Evolutionary conservation across 35 echinoderm and acorn worm genomes (phyloP).

Genomic region (Hemicentrotus pulcherrimus): DNA sequence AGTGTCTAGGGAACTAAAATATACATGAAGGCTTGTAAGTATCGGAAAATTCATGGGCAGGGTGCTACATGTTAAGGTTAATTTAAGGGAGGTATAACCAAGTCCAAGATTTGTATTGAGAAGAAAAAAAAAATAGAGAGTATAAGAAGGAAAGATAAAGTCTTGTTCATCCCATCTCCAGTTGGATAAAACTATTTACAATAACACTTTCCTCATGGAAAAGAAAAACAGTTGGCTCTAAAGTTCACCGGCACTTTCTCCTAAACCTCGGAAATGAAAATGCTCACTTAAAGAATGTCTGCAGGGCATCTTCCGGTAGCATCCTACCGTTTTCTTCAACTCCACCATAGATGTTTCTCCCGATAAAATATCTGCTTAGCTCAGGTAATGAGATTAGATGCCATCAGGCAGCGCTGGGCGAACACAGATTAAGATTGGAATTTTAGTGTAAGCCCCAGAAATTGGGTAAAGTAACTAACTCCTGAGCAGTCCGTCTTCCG

Average conservation of each 20-base stretch:
- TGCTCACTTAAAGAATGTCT: not conserved
- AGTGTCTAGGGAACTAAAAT: too few species aligned
- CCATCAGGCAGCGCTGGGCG: not conserved
- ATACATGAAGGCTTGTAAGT: too few species aligned
- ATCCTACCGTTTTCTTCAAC: not conserved
- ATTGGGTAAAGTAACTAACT: not conserved
- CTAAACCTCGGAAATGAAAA: not conserved
- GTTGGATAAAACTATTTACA: too few species aligned
- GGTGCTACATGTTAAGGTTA: too few species aligned
- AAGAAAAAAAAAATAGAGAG: not conserved
- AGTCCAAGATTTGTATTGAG: not conserved
- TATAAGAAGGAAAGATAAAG: not conserved
- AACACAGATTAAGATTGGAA: slow-evolving; percentile 12
- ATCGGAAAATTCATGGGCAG: not conserved
- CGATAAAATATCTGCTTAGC: not conserved
- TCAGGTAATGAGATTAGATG: not conserved
- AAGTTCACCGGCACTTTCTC: not conserved
- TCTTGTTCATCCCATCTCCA: not conserved
- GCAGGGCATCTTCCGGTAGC: not conserved
- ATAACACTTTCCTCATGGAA: not conserved
- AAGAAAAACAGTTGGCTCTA: not conserved
- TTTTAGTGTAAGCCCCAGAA: not conserved
- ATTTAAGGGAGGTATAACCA: not conserved
- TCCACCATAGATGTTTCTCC: not conserved
- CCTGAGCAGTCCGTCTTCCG: not conserved